phyloP scores from a whole-genome alignment of 2,888 invertebrate genomes.

The Sepioteuthis lessoniana region DNA sequence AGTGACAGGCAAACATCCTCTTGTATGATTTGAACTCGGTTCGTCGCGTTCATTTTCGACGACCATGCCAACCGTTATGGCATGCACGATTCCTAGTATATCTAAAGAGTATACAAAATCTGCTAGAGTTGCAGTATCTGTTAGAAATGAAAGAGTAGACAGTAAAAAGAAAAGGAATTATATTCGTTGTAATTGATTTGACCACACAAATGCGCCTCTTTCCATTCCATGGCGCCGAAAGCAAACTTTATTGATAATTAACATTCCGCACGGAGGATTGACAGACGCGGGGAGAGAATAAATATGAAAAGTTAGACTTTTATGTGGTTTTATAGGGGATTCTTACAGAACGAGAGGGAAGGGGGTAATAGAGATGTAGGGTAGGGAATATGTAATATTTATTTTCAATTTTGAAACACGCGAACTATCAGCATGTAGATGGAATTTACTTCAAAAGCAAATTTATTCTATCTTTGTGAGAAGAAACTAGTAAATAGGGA shows the following conservation, averaged over 20 bases:
- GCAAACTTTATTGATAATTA: not conserved
- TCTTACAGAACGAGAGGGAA: not conserved
- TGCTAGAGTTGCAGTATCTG: not conserved
- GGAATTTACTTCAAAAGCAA: not conserved
- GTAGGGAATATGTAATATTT: not conserved
- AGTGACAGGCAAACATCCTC: too few relatives aligned
- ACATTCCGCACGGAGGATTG: not conserved
- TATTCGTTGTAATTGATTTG: not conserved
- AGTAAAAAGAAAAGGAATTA: too few relatives aligned
- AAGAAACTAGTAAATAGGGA: not conserved
- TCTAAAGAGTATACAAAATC: too few relatives aligned
- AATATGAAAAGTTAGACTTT: not conserved
- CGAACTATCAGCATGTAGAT: not conserved
- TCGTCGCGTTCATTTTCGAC: too few relatives aligned
- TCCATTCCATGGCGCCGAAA: not conserved
- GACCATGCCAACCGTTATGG: too few relatives aligned
- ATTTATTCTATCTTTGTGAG: not conserved
- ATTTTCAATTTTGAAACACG: conserved; percentile 6
- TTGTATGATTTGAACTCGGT: too few relatives aligned
- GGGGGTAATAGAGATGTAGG: not conserved
- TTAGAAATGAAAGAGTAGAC: not conserved
- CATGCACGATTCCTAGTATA: too few relatives aligned
- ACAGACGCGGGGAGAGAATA: not conserved
- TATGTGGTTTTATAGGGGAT: not conserved
- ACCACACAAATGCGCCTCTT: not conserved